Evolutionary conservation across 2,113 vertebrate genomes (phyloP).

Genomic region (Oryzias celebensis): DNA sequence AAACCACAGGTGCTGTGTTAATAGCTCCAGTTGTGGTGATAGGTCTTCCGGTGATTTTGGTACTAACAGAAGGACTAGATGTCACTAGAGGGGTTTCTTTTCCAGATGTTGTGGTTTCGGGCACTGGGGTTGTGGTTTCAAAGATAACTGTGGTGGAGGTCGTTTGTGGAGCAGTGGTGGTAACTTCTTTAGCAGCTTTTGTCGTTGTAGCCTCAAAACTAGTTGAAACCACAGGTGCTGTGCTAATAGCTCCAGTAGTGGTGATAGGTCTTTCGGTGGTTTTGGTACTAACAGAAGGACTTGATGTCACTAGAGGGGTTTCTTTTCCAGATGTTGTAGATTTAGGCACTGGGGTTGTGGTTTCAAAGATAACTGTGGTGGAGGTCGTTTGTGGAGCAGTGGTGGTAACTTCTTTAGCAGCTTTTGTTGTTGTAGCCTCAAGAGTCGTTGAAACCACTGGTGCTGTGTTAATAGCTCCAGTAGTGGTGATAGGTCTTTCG

Average conservation of each 20-base stretch:
- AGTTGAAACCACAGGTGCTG: too few relatives aligned
- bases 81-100: background rate
- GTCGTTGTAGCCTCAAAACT: too few relatives aligned
- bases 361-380: background rate
- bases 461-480: background rate
- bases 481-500: too few relatives aligned
- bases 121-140: slow-evolving; percentile 1
- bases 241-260: background rate
- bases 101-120: background rate
- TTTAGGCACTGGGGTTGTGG: background rate
- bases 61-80: background rate
- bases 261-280: background rate
- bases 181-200: background rate
- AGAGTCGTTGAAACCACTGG: too few relatives aligned
- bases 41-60: background rate
- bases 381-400: too few relatives aligned
- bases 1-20: background rate
- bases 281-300: background rate
- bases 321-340: background rate
- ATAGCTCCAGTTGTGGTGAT: background rate
- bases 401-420: too few relatives aligned
- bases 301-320: slow-evolving; percentile 7
- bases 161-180: background rate
- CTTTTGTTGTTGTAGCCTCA: too few relatives aligned
- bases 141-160: slow-evolving; percentile 2